Base-by-base conservation (phyloP, 2,797 vertebrate species). In the Carapus acus region DNA sequence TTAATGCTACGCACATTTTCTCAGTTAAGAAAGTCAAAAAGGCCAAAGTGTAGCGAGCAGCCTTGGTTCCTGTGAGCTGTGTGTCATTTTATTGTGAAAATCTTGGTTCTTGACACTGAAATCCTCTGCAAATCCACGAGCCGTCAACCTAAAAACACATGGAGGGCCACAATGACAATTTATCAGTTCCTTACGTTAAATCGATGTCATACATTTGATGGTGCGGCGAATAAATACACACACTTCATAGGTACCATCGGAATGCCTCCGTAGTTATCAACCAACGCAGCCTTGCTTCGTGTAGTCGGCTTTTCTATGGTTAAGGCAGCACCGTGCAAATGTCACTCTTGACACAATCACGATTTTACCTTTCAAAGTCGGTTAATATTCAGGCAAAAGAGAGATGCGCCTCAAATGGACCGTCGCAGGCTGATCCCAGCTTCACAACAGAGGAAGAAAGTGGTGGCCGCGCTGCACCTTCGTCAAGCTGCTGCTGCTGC, bases 81-180 rank as follows among this genome's bases (percentile, higher is more conserved):
- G 16, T 36, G 43, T 45, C 54, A 60, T 71, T 57, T 65, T 58
- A 43, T 21, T 37, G 23, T 43, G 39, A 61, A 14, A 36, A 36
- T 55, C 24, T 52, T 62, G 47, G 59, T 34, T 55, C 50, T 14
- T 15, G 4, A n/a, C 34, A 27, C 9, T 9, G 5, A 27, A 21
- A 20, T 59, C 16, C 51, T 34, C 33, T 23, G 23, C 19, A 38
- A 51, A 64, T 67, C 65, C 61, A 56, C 67, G 27, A 6, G 33
- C 42, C 47, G 33, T 59, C 70, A 58, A 79, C 60, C 80, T 84
- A 34, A 1, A 39, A n/a, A 40, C 41, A 49, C 60, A n/a, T 8
- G 62, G 12, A 67, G 48, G 62, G 41, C 12, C 21, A 62, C 16
- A 62, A 46, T 40, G 6, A 60, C 15, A 57, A n/a, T 44, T 56